Percentiles rank a stretch among this genome's conserved stretches.
Evolutionary conservation across 2,797 vertebrate genomes (phyloP).

Genomic region (Amblyopsis hoosieri): DNA sequence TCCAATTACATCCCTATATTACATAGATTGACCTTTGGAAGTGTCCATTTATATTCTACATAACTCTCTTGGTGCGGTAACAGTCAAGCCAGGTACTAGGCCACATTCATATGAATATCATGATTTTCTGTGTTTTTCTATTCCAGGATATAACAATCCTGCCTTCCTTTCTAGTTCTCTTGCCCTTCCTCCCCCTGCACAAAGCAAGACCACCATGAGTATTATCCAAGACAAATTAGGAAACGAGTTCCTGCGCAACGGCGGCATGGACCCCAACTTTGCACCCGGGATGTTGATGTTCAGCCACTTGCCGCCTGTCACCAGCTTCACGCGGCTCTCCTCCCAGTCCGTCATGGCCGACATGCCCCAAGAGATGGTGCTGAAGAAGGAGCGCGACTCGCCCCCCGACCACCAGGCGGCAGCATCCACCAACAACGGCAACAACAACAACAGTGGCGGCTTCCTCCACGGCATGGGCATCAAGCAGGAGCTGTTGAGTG

Average conservation of each 20-base stretch:
- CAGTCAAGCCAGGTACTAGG: too few relatives aligned
- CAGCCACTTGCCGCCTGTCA: conserved; percentile 96
- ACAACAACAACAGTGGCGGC: conserved; percentile 57
- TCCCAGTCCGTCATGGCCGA: conserved; percentile 84
- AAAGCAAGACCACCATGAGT: conserved; percentile 77
- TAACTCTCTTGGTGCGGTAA: too few relatives aligned
- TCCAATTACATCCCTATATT: too few relatives aligned
- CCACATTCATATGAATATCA: too few relatives aligned
- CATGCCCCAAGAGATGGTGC: conserved; percentile 91
- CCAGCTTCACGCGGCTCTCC: conserved; percentile 93
- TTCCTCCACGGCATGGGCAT: conserved; percentile 89
- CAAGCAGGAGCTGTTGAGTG: conserved; percentile 92
- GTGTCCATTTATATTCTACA: too few relatives aligned
- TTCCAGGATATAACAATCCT: conserved; percentile 68
- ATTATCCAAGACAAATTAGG: conserved; percentile 90
- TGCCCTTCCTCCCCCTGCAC: conserved; percentile 59
- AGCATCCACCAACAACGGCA: neutral
- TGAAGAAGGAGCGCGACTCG: conserved; percentile 95
- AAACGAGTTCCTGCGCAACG: conserved; percentile 91
- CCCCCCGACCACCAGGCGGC: conserved; percentile 75
- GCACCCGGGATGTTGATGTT: conserved; percentile 96
- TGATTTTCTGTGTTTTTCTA: conserved; percentile 11
- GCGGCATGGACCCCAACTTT: conserved; percentile 93
- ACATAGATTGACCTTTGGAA: too few relatives aligned
- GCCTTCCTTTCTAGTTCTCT: conserved; percentile 64